These are phyloP conservation scores for Calosoma granatense DNA, from an alignment of 1,140 invertebrate genomes.

Conservation along the genomic window DNA sequence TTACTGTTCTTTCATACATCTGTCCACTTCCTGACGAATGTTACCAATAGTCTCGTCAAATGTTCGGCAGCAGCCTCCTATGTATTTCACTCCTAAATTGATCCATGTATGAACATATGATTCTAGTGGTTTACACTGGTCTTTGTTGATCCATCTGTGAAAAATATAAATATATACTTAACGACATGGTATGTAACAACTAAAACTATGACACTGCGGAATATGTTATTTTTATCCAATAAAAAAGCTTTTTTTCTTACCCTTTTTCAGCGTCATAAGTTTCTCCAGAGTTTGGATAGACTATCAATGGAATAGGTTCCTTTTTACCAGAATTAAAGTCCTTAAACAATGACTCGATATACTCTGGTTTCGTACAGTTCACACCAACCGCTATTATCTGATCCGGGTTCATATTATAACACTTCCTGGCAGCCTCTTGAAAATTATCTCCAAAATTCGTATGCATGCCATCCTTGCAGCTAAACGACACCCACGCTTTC, in stretches of 20 bases:
- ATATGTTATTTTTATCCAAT: neutral
- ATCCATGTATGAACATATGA: conserved; percentile 58
- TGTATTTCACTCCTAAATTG: conserved; percentile 53
- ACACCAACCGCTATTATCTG: conserved; percentile 47
- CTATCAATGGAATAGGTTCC: conserved; percentile 39
- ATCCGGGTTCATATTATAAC: conserved; percentile 29
- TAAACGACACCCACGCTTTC: conserved; percentile 46
- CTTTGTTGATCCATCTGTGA: conserved; percentile 45
- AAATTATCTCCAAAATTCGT: conserved; percentile 53
- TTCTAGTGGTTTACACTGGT: conserved; percentile 41
- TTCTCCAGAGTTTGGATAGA: conserved; percentile 64
- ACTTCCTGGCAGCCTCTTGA: conserved; percentile 37
- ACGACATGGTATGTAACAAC: neutral
- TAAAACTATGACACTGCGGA: neutral
- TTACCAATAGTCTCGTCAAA: conserved; percentile 49
- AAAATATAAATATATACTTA: conserved; percentile 9
- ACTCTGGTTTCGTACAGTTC: conserved; percentile 45
- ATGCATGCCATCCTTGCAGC: conserved; percentile 34
- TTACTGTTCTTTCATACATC: neutral
- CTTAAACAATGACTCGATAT: conserved; percentile 37
- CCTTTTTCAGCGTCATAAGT: conserved; percentile 42
- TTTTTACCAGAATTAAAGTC: conserved; percentile 23
- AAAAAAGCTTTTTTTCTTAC: conserved; percentile 25
- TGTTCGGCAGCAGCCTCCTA: conserved; percentile 73
- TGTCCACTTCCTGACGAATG: neutral